phyloP scores from a whole-genome alignment of 2,113 vertebrate genomes.

The Himantopus leucocephalus region DNA sequence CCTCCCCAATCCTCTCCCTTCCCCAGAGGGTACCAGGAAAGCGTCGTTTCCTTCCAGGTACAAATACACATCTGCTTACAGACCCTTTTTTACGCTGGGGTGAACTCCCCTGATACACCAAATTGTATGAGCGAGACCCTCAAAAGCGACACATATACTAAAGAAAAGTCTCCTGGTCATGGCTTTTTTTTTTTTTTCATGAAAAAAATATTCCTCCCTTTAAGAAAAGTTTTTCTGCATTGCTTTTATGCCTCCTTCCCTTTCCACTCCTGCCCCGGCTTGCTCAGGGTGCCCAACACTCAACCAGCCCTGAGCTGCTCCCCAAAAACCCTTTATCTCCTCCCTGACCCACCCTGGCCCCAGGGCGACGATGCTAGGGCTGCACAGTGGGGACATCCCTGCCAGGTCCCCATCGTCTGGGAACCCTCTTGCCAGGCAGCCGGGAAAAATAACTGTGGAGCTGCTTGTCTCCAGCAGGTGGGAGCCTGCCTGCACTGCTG shows the following conservation, averaged over 20 bases:
- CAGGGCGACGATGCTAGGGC: fast-evolving
- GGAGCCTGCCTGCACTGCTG: background rate
- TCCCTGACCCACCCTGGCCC: fast-evolving
- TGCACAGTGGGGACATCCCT: background rate
- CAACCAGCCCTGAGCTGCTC: background rate
- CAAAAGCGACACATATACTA: background rate
- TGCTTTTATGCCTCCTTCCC: background rate
- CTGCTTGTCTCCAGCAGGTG: conserved; percentile 31
- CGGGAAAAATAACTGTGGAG: background rate
- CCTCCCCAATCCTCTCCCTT: background rate
- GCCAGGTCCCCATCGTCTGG: background rate
- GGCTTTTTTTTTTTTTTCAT: fast-evolving
- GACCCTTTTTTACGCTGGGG: background rate
- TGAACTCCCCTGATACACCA: background rate
- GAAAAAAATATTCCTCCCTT: background rate
- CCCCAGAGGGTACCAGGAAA: background rate
- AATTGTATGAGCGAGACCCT: background rate
- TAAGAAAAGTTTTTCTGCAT: background rate
- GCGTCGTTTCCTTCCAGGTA: background rate
- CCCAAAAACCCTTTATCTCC: background rate
- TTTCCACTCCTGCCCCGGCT: background rate
- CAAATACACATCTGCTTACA: background rate
- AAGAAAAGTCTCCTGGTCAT: background rate
- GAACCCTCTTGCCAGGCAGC: background rate
- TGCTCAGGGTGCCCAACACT: background rate